Conservation (phyloP, 2,797 vertebrate species). For the Tragelaphus eurycerus region DNA sequence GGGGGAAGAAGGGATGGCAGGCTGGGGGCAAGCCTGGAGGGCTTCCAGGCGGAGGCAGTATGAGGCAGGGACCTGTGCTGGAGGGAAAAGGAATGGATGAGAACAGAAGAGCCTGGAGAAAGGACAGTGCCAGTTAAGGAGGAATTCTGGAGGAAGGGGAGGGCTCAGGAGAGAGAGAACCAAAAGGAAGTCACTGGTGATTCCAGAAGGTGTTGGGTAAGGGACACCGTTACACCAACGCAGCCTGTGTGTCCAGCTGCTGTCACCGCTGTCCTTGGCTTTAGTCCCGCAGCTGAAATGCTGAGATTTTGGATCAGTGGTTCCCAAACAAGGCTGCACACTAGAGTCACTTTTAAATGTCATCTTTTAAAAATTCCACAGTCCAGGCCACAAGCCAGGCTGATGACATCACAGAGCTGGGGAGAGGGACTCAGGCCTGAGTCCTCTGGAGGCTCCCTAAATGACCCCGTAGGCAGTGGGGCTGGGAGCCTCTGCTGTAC, state of each 20-base stretch:
- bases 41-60: accelerated
- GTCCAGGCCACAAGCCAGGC: background rate
- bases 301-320: background rate
- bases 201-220: background rate
- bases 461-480: background rate
- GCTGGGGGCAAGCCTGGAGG: background rate
- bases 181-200: background rate
- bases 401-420: background rate
- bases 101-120: background rate
- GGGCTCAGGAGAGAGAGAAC: background rate
- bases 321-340: background rate
- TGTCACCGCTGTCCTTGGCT: background rate
- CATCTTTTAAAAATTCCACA: background rate
- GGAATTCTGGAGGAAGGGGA: background rate
- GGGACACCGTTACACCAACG: accelerated
- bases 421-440: too few species aligned
- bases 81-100: background rate
- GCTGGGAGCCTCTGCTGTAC: background rate
- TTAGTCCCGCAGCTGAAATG: background rate
- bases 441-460: background rate
- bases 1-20: accelerated
- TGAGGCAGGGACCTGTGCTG: background rate
- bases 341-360: background rate
- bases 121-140: accelerated
- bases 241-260: background rate